A percentile compares a stretch with the other conserved stretches of the same genome.
These are phyloP conservation scores for Trissolcus basalis DNA, from an alignment of 1,140 invertebrate species.

Conservation along the genomic window DNA sequence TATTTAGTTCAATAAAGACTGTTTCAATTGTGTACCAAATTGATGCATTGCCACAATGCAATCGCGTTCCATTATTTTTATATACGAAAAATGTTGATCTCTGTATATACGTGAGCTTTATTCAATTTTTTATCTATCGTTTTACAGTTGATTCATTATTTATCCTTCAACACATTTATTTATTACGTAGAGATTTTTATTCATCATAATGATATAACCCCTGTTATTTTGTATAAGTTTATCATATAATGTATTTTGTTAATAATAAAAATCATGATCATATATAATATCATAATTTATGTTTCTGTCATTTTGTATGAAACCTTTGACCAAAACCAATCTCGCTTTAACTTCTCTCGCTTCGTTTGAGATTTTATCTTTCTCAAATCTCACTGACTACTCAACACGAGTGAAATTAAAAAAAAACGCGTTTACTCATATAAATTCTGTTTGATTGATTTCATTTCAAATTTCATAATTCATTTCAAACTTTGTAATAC, in stretches of 20 bases:
- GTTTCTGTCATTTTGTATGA: constrained; percentile 12
- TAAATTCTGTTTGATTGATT: no score
- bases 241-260: constrained; percentile 52
- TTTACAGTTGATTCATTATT: no score
- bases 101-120: constrained; percentile 34
- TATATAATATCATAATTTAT: constrained; percentile 52
- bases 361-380: no score
- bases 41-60: constrained; percentile 49
- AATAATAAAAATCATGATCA: constrained; percentile 56
- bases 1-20: constrained; percentile 20
- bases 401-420: no score
- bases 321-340: neutral
- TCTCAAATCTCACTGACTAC: no score
- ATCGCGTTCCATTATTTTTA: constrained; percentile 43
- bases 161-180: constrained; percentile 51
- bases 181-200: constrained; percentile 48
- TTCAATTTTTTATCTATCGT: constrained; percentile 36
- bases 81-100: constrained; percentile 37
- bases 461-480: no score
- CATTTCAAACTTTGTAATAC: no score
- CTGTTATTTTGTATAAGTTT: constrained; percentile 50
- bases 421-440: no score
- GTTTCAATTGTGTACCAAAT: constrained; percentile 51
- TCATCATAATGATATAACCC: constrained; percentile 7
- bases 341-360: no score